Base-by-base conservation (phyloP, 2,797 vertebrate species). In the Synanceia verrucosa region DNA sequence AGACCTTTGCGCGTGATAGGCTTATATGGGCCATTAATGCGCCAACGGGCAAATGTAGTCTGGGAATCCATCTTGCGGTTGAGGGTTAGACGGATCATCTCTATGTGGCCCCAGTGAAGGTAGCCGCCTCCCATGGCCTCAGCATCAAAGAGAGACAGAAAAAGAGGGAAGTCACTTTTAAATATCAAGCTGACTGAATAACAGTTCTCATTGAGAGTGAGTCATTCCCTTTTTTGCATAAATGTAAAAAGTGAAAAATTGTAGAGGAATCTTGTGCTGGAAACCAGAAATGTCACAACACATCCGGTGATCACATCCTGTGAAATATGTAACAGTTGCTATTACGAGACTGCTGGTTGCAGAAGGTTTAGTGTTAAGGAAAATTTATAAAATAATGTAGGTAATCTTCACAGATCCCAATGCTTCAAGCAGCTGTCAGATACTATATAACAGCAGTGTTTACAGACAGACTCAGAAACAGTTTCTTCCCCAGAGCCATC, bases 101-200 rank as follows among this genome's bases (percentile, higher is more conserved):
- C 98, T 2, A 99, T 89, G 91, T 99, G 98, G 50, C 97, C 97
- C 95, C 96, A 98, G 8, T 93, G 96, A 28, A 99, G 91, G 87
- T 97, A 99, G 0, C 98, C 98, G 0, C 98, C 98, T 52, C 96
- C 96, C 76, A 99, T 7, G 0, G 98, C 97, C 97, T 99, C 79
- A 0, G 0, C 16, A 59, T 28, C 44, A 71, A 2, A 80, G 3
- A 60, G 19, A 65, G 7, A 36, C 7, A 16, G 0, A 65, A 7
- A 47, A 9, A 16, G 12, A 53, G 14, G 3, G 12, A 47, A 36
- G 6, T 37, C 2, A 29, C 5, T 41, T 33, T 53, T 8, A 39
- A 26, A 75, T 50, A 2, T 23, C 9, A 18, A 16, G 0, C 0
- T 39, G n/a, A n/a, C n/a, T n/a, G n/a, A n/a, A n/a, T n/a, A n/a